Conservation (phyloP, 2,888 invertebrate species). For the Tetragnatha montana region DNA sequence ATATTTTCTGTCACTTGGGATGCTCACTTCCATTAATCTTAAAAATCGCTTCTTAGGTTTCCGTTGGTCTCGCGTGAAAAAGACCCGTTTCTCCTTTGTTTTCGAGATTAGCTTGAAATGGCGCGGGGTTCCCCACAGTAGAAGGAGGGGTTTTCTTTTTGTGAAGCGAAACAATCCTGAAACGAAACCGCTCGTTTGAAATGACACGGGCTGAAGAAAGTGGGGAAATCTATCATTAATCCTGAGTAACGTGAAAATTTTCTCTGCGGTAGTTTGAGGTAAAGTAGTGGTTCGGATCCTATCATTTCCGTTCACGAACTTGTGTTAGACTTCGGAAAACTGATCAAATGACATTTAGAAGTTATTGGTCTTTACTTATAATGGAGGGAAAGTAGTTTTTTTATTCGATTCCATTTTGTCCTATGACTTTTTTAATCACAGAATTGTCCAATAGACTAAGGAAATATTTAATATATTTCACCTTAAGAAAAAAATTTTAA, state of each 20-base stretch:
- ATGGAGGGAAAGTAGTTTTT: no score
- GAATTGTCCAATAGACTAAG: no score
- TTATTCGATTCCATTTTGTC: no score
- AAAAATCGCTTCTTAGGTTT: neutral
- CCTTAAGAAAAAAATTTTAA: no score
- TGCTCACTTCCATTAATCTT: neutral
- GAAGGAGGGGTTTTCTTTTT: neutral
- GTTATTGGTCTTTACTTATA: neutral
- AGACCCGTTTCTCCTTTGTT: neutral
- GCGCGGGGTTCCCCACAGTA: neutral
- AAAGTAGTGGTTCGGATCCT: neutral
- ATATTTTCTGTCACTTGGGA: neutral
- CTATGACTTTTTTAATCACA: no score
- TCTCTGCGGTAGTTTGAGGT: neutral
- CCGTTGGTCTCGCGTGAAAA: neutral
- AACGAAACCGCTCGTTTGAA: neutral
- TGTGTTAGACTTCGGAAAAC: neutral
- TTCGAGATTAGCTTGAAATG: neutral
- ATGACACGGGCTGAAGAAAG: neutral
- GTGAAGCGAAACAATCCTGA: neutral
- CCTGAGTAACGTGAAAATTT: neutral
- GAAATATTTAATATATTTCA: no score
- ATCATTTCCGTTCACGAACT: neutral
- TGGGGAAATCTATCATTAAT: neutral
- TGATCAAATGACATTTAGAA: neutral